Percentiles rank a stretch among this genome's conserved stretches.
These are phyloP conservation scores for Thymelicus lineola DNA, from an alignment of 2,888 invertebrate species.

Conservation along the genomic window DNA sequence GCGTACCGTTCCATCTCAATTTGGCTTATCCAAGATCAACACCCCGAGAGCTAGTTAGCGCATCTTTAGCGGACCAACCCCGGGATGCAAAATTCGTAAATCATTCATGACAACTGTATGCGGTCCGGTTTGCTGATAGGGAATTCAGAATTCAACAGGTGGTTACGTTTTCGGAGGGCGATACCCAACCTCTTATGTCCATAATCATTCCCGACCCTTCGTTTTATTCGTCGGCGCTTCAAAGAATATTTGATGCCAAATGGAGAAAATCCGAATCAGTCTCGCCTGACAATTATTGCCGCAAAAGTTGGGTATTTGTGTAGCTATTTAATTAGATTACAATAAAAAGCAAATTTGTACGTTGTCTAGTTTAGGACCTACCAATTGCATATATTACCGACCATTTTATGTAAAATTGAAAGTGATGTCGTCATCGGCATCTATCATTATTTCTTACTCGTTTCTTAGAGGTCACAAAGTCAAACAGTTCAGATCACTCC, in stretches of 20 bases:
- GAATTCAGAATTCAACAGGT: constrained; percentile 66
- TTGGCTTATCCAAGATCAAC: constrained; percentile 79
- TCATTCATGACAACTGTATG: constrained; percentile 77
- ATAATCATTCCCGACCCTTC: constrained; percentile 57
- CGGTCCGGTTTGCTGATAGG: constrained; percentile 62
- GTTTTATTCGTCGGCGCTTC: constrained; percentile 59
- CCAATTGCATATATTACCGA: too few species aligned
- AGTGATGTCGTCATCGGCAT: neutral
- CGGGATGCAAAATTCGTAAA: constrained; percentile 64
- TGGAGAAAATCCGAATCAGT: constrained; percentile 44
- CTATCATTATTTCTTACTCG: neutral
- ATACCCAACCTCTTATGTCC: constrained; percentile 66
- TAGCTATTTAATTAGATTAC: constrained; percentile 3
- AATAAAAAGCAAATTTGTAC: constrained; percentile 2
- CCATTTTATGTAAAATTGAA: neutral
- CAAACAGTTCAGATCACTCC: constrained; percentile 47
- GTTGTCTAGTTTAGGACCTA: too few species aligned
- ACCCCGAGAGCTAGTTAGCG: constrained; percentile 80
- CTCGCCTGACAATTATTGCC: constrained; percentile 46
- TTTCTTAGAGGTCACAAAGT: constrained; percentile 10
- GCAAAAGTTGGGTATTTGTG: constrained; percentile 11
- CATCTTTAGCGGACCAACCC: constrained; percentile 54
- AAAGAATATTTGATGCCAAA: constrained; percentile 50
- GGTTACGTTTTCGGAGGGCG: constrained; percentile 66
- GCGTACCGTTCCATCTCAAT: constrained; percentile 78